Evolutionary conservation across 2,888 invertebrate genomes (phyloP).

Genomic region (Rhagophthalmus giganteus): DNA sequence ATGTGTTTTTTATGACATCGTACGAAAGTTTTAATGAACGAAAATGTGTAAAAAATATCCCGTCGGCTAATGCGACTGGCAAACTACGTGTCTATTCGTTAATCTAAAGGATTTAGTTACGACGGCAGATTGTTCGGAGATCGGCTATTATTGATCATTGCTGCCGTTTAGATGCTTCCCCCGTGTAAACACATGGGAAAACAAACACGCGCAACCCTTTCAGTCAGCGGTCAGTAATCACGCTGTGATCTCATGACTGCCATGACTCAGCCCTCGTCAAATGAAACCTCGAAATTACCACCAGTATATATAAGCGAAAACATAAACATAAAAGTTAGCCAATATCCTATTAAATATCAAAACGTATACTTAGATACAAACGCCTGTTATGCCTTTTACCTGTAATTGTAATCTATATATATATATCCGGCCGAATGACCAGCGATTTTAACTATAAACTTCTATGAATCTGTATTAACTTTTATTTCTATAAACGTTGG

Average conservation of each 20-base stretch:
- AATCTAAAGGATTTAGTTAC: constrained; percentile 42
- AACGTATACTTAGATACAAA: too few relatives aligned
- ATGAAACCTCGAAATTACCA: constrained; percentile 24
- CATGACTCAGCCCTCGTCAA: constrained; percentile 29
- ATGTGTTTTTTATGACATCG: background rate
- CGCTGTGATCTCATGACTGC: constrained; percentile 30
- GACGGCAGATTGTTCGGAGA: constrained; percentile 32
- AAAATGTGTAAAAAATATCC: background rate
- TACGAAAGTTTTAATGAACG: background rate
- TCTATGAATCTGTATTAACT: too few relatives aligned
- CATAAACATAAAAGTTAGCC: constrained; percentile 15
- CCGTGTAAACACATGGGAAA: constrained; percentile 41
- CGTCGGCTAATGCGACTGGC: constrained; percentile 5
- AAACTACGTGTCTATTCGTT: constrained; percentile 40
- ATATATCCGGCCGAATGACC: too few relatives aligned
- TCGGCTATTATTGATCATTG: constrained; percentile 44
- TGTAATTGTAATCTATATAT: too few relatives aligned
- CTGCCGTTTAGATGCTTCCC: constrained; percentile 38
- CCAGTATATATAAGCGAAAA: constrained; percentile 23
- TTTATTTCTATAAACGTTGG: too few relatives aligned
- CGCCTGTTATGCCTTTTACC: too few relatives aligned
- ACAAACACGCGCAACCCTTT: constrained; percentile 43
- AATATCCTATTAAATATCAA: too few relatives aligned
- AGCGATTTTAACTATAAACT: too few relatives aligned
- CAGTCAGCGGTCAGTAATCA: constrained; percentile 34